Evolutionary conservation across 2,888 invertebrate genomes (phyloP), one percentile per base, ranked within the genome.

Genomic region (Drosophila ezoana): DNA sequence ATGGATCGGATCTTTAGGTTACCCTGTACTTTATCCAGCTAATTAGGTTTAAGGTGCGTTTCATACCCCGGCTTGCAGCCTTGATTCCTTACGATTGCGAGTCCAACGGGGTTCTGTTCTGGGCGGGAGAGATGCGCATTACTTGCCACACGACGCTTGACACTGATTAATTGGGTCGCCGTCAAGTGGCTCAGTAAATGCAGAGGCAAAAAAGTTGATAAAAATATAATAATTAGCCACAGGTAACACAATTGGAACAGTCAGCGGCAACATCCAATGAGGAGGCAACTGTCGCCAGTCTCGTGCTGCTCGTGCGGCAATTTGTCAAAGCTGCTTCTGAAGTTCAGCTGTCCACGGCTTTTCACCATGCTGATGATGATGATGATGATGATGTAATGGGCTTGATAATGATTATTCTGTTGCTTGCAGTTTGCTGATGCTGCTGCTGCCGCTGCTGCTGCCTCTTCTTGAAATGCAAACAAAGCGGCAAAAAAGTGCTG

Each of bases 211-310:
- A 35, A 61, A 48, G 16, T 41, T 66, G 68, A 58, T 51, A 77
- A 70, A 70, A 79, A 72, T 67, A 62, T 72, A 60, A 75, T 87
- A 87, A 81, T 87, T 81, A 81, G 85, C 79, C 68, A 48, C 65
- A 79, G 79, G 53, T 73, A 66, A 37, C 40, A 49, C 45, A 35
- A 45, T 51, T 11, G 54, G 20, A 20, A 5, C 44, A 16, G 37
- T 72, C 53, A 72, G 54, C 52, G 59, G 54, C 33, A 57, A 69
- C 62, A 59, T 51, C 43, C 60, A 79, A 38, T 20, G 40, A 11
- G 28, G 6, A 18, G 41, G 43, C 57, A 66, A 51, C 41, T 67
- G 51, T 57, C 64, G 62, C 38, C 28, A 33, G 28, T 28, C 58
- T 52, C 47, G 47, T 52, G 43, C 13, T 4, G 20, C 52, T 52